Conservation (phyloP, 2,888 invertebrate genomes). For the Alentia gelatinosa region DNA sequence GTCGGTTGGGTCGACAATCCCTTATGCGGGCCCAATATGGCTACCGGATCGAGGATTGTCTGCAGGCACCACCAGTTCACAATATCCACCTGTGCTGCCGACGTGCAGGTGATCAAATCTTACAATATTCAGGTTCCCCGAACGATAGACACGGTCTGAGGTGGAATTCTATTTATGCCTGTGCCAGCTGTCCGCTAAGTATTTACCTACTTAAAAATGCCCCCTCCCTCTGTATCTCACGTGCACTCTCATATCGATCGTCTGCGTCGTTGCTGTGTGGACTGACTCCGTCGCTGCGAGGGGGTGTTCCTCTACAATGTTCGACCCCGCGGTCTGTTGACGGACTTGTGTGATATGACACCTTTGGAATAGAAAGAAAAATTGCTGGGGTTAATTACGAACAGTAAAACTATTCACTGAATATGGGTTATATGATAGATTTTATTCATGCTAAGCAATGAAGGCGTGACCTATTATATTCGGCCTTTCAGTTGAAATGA, state of each 20-base stretch:
- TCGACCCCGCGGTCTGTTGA: neutral
- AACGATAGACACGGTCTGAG: neutral
- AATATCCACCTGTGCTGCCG: constrained; percentile 27
- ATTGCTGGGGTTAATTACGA: neutral
- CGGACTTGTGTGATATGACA: neutral
- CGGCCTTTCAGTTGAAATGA: no score
- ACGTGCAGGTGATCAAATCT: constrained; percentile 42
- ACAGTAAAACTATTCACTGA: no score
- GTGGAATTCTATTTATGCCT: constrained; percentile 32
- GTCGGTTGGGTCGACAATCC: neutral
- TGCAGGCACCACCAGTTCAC: neutral
- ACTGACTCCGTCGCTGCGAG: neutral
- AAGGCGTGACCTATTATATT: no score
- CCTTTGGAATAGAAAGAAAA: neutral
- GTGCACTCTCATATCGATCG: neutral
- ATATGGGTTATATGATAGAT: no score
- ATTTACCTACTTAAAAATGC: constrained; percentile 42
- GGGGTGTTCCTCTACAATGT: neutral
- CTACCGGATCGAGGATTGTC: neutral
- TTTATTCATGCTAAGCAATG: no score
- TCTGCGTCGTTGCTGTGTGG: neutral
- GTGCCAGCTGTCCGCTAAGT: constrained; percentile 13
- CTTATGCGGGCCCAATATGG: neutral
- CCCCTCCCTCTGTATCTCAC: neutral
- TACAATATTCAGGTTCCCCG: neutral